Evolutionary conservation across 1,140 invertebrate species (phyloP), one percentile per base, ranked within the genome.

Genomic region (Heliconius hewitsoni): DNA sequence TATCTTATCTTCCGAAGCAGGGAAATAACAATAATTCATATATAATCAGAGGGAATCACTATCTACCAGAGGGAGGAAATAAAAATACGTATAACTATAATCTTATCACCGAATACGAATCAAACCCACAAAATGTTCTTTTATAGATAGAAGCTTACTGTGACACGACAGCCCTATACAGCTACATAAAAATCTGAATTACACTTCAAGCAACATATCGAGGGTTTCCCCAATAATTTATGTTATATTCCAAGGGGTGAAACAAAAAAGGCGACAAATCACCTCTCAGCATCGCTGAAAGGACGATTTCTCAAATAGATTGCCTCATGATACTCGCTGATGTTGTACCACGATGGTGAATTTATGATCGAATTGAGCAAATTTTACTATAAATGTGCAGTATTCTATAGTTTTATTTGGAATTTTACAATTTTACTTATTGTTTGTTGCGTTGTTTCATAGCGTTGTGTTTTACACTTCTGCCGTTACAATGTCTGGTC

Each of bases 301-400:
- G 74, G 75, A 55, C 76, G 72, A 81, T 81, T 73, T 77, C 71
- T 81, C 79, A 77, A 74, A 76, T 52, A 55, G 79, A 81, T 81
- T 81, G 75, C 79, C 79, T 81, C 79, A 74, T 78, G 71, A 78
- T 78, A 74, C 72, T 18, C 6, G 27, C 6, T 27, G 72, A 46
- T 78, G 72, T 23, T 74, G 42, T 78, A 78, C 50, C 34, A 73
- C 50, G 23, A 18, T 30, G 60, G 9, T 16, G 60, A 18, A 66
- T 66, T 66, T 66, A 66, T 66, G 60, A 66, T 27, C 2, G 23
- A 66, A 66, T 27, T 27, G 23, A 30, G 3, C 27, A 30, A 27
- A 27, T 66, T 66, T 66, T 66, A 30, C 60, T 30, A 30, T 66
- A 30, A 5, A 66, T 27, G n/a, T 66, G 13, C 13, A 27, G 23